phyloP scores from a whole-genome alignment of 1,140 invertebrate genomes.

The Panagrolaimus sp. region DNA sequence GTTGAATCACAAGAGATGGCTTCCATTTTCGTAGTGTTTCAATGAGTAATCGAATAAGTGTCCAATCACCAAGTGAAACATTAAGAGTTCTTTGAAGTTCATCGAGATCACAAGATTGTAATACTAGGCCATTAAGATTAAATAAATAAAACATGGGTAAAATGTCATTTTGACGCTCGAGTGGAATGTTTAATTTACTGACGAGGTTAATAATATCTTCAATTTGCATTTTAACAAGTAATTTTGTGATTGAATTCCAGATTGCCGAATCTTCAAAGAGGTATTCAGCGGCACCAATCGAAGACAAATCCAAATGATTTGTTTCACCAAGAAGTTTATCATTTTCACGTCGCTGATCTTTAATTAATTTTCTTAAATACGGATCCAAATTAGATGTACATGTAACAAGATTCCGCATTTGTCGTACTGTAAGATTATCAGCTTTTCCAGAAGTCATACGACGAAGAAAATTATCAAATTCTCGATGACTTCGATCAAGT shows the following conservation, averaged over 20 bases:
- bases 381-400: conserved; percentile 59
- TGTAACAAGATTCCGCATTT: conserved; percentile 50
- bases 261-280: conserved; percentile 49
- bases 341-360: conserved; percentile 36
- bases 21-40: conserved; percentile 54
- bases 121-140: conserved; percentile 55
- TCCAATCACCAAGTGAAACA: conserved; percentile 57
- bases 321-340: conserved; percentile 17
- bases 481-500: conserved; percentile 52
- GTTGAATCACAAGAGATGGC: conserved; percentile 20
- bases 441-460: conserved; percentile 23
- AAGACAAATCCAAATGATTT: conserved; percentile 22
- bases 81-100: conserved; percentile 42
- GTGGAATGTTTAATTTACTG: conserved; percentile 43
- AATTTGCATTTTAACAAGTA: conserved; percentile 51
- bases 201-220: conserved; percentile 44
- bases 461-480: conserved; percentile 46
- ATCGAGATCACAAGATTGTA: conserved; percentile 55
- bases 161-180: conserved; percentile 31
- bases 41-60: conserved; percentile 49
- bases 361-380: conserved; percentile 52
- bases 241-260: conserved; percentile 45
- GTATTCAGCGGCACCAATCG: conserved; percentile 41
- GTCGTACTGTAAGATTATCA: conserved; percentile 50
- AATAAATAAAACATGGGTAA: conserved; percentile 33